These are phyloP conservation scores for Ostrea denselamellosa DNA, from an alignment of 1,140 invertebrate genomes.

Conservation along the genomic window DNA sequence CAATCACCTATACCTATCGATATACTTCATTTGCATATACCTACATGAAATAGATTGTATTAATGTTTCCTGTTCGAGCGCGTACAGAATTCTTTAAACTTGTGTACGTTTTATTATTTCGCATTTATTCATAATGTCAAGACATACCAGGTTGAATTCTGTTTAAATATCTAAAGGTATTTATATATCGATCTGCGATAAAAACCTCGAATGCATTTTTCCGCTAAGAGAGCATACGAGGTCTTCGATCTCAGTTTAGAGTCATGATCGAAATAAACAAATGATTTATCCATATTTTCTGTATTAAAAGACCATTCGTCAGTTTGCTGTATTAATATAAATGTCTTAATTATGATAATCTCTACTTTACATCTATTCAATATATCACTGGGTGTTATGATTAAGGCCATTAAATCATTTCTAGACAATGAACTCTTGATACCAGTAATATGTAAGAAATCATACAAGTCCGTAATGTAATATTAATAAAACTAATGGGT, in stretches of 20 bases:
- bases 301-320: not conserved
- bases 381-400: not conserved
- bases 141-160: not conserved
- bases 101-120: conserved; percentile 20
- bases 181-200: conserved; percentile 17
- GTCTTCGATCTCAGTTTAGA: not conserved
- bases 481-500: not conserved
- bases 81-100: conserved; percentile 23
- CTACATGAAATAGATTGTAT: conserved; percentile 3
- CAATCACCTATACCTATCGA: conserved; percentile 27
- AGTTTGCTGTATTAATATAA: not conserved
- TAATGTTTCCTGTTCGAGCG: conserved; percentile 8
- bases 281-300: not conserved
- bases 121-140: conserved; percentile 30
- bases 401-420: not conserved
- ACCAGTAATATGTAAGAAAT: not conserved
- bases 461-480: not conserved
- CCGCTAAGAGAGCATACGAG: not conserved
- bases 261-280: not conserved
- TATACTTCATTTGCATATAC: conserved; percentile 22
- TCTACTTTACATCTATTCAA: not conserved
- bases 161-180: conserved; percentile 22
- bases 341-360: conserved; percentile 2
- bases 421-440: not conserved
- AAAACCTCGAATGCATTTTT: not conserved